Conservation (phyloP, 2,113 vertebrate species). For the Steatornis caripensis region DNA sequence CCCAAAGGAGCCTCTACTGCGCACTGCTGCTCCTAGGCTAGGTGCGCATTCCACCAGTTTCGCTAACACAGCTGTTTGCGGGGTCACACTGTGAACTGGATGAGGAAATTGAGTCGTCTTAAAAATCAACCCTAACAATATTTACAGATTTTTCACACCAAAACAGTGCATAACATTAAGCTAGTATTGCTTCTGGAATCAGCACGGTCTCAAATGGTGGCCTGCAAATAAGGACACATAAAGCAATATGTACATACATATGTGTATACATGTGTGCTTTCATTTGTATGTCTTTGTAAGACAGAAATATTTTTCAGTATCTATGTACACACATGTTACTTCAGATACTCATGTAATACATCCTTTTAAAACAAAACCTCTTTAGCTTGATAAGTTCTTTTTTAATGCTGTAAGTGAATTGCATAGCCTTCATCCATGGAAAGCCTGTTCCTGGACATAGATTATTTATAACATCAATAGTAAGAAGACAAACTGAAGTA, state of each 20-base stretch:
- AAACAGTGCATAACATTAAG: not conserved
- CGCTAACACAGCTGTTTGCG: not conserved
- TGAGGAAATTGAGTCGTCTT: not conserved
- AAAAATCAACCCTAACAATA: not conserved
- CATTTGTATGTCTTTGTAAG: too few relatives aligned
- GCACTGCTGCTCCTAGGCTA: not conserved
- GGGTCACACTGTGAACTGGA: not conserved
- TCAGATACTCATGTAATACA: not conserved
- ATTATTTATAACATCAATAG: not conserved
- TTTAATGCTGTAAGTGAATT: too few relatives aligned
- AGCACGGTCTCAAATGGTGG: not conserved
- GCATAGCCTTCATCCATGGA: not conserved
- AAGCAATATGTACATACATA: not conserved
- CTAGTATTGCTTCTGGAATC: not conserved
- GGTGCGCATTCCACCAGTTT: not conserved
- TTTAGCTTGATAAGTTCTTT: not conserved
- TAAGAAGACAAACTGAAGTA: not conserved
- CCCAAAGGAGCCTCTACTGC: not conserved
- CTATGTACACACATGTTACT: not conserved
- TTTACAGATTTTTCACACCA: not conserved
- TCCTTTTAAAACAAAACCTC: not conserved
- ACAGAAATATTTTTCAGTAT: not conserved
- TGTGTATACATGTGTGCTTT: not conserved
- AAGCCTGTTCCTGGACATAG: not conserved
- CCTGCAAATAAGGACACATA: not conserved